These are phyloP conservation scores for Rhynchotus rufescens DNA, from an alignment of 2,797 vertebrate genomes.

Conservation along the genomic window DNA sequence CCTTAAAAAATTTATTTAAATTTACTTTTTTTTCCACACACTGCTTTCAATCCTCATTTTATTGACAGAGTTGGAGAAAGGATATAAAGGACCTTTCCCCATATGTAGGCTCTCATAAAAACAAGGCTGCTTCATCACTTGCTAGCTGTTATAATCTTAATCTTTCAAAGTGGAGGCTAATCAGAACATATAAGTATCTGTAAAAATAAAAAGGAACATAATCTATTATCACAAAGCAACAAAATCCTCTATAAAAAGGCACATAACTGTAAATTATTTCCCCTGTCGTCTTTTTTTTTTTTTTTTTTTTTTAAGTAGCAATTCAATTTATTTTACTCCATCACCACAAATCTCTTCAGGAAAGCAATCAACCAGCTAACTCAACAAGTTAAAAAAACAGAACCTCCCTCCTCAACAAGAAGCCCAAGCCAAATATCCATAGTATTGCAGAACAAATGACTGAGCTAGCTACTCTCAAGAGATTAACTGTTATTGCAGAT, in stretches of 20 bases:
- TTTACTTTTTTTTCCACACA: neutral
- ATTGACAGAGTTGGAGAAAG: conserved; percentile 2
- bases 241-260: neutral
- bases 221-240: neutral
- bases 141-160: neutral
- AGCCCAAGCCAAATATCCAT: neutral
- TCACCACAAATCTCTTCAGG: neutral
- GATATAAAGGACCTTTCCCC: conserved; percentile 26
- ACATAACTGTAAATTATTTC: neutral
- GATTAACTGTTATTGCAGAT: neutral
- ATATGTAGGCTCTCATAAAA: neutral
- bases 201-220: neutral
- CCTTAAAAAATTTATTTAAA: conserved; percentile 1
- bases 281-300: neutral
- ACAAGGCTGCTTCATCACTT: neutral
- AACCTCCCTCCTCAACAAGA: neutral
- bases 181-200: neutral
- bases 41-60: neutral
- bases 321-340: neutral
- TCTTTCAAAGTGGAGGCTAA: neutral
- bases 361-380: neutral
- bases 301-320: neutral
- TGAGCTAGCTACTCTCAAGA: neutral
- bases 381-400: neutral
- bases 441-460: neutral